phyloP scores from a whole-genome alignment of 2,888 invertebrate genomes.

The Tetragonula carbonaria region DNA sequence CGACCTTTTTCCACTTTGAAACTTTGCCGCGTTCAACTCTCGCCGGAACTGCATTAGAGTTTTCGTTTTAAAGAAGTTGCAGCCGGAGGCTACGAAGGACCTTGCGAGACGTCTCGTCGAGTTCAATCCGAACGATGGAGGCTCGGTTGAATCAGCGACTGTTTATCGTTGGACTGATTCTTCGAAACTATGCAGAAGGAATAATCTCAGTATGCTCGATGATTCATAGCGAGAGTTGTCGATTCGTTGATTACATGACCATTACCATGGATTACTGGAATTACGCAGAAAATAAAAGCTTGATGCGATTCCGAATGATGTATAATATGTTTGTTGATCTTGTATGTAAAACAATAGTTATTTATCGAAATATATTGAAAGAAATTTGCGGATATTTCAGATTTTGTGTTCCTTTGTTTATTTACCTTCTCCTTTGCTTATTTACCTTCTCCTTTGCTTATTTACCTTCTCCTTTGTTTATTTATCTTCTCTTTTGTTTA shows the following conservation, averaged over 20 bases:
- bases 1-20: conserved; percentile 10
- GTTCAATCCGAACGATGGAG: conserved; percentile 49
- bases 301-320: not conserved
- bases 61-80: conserved; percentile 38
- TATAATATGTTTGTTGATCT: too few species aligned
- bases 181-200: conserved; percentile 71
- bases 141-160: conserved; percentile 70
- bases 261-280: conserved; percentile 71
- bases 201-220: conserved; percentile 77
- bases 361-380: too few species aligned
- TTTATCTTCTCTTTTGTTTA: too few species aligned
- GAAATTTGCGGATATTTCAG: too few species aligned
- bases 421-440: too few species aligned
- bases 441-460: too few species aligned
- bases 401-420: too few species aligned
- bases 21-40: conserved; percentile 37
- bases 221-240: conserved; percentile 78
- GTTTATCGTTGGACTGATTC: conserved; percentile 74
- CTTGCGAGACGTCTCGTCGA: not conserved
- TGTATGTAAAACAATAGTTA: too few species aligned
- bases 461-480: too few species aligned
- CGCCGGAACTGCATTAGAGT: conserved; percentile 27
- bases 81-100: conserved; percentile 19
- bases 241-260: conserved; percentile 76
- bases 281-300: conserved; percentile 33